A percentile compares a stretch with the other conserved stretches of the same genome.
Conservation (phyloP, 2,797 vertebrate genomes). For the Holocentrus rufus region DNA sequence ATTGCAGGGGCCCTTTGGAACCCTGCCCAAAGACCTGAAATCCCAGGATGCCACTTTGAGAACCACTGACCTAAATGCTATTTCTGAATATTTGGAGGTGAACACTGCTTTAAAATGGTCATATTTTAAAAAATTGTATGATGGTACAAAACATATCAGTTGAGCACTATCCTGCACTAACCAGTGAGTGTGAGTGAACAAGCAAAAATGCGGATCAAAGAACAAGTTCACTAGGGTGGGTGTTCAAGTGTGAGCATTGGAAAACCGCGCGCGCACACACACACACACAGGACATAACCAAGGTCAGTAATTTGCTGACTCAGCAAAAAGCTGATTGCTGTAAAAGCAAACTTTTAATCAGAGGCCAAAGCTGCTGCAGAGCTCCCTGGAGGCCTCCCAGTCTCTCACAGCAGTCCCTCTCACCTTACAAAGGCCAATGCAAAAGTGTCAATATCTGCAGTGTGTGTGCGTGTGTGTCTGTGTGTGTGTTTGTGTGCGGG, state of each 20-base stretch:
- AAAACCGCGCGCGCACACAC: conserved; percentile 9
- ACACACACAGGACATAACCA: conserved; percentile 46
- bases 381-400: conserved; percentile 41
- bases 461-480: not conserved
- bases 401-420: conserved; percentile 22
- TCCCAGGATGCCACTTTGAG: no score
- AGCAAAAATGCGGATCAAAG: conserved; percentile 16
- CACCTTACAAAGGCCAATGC: conserved; percentile 34
- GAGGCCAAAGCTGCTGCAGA: conserved; percentile 64
- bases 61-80: no score
- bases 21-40: no score
- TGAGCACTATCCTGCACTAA: no score
- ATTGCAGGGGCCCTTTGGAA: no score
- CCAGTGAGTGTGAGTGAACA: not conserved
- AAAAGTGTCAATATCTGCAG: not conserved
- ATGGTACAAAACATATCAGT: no score
- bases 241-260: not conserved
- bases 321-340: conserved; percentile 66
- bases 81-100: no score
- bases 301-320: conserved; percentile 75
- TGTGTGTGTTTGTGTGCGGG: not conserved
- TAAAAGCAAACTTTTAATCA: conserved; percentile 71
- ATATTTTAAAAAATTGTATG: no score
- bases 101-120: no score
- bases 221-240: conserved; percentile 25